Base-by-base conservation (phyloP, 2,888 invertebrate species). In the Geophilus truncorum region DNA sequence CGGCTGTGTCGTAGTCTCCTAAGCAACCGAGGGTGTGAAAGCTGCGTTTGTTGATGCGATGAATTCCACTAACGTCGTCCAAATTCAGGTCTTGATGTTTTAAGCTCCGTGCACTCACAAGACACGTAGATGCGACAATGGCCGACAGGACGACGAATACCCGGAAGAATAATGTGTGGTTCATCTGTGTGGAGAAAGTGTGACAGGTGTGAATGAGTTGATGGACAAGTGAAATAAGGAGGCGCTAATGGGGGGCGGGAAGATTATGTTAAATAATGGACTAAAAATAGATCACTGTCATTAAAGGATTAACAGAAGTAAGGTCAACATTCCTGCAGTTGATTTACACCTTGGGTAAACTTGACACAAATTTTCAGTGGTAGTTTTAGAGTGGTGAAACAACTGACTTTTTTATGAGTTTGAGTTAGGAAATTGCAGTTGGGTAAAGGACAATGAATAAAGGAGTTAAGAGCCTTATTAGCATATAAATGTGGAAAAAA, bases 1-100 rank as follows among this genome's bases (percentile, higher is more conserved):
- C 79, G 6, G 82, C 25, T 7, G 45, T 80, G 62, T 83, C 82
- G 75, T 83, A 83, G 32, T 78, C 45, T 23, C 83, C 83, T 18
- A 80, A 62, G 77, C 82, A 82, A 23, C 77, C 79, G 12, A 81
- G 32, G 21, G 57, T 51, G 30, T 78, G 45, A 36, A 81, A 81
- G 32, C 78, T 81, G 23, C 81, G 77, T 81, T 81, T 81, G 57
- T 45, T 70, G 62, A 45, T n/a, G 36, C 28, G 79, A 21, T 79
- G 79, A 62, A 62, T 28, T 18, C 21, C 36, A 40, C 40, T 23
- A 4, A n/a, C 28, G 7, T 51, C 51, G 25, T 45, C 45, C 15
- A 25, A 25, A 12, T 30, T 10, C 77, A 32, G 23, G 15, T 78
- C 78, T 18, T 18, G 36, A 9, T n/a, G 6, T 1, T 15, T 12